phyloP scores from a whole-genome alignment of 2,888 invertebrate species.

The Polyommatus icarus region DNA sequence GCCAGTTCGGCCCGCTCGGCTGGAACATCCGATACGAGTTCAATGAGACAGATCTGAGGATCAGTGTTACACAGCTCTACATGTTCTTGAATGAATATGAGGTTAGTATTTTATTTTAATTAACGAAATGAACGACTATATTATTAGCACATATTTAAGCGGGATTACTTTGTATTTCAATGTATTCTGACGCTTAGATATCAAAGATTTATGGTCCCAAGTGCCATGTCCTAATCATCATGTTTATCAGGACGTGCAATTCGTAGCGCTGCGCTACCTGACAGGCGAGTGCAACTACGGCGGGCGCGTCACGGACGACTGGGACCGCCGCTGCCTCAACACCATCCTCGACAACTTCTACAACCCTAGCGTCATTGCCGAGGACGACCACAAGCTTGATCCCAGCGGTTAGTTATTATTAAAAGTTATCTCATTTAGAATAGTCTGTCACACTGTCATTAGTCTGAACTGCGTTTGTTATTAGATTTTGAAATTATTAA shows the following conservation, averaged over 20 bases:
- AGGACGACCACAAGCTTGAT: slow-evolving; percentile 84
- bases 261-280: slow-evolving; percentile 92
- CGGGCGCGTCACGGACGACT: slow-evolving; percentile 96
- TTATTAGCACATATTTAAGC: no score
- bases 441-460: no score
- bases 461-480: no score
- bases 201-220: no score
- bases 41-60: slow-evolving; percentile 95
- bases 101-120: slow-evolving; percentile 55
- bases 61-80: slow-evolving; percentile 92
- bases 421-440: no score
- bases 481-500: no score
- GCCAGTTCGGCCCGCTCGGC: slow-evolving; percentile 95
- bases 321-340: slow-evolving; percentile 93
- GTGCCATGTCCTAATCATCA: no score
- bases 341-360: slow-evolving; percentile 92
- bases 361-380: slow-evolving; percentile 83
- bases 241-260: slow-evolving; percentile 84
- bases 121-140: no score
- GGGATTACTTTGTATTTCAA: no score
- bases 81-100: slow-evolving; percentile 92
- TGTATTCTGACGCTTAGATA: no score
- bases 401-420: slow-evolving; percentile 70
- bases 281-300: slow-evolving; percentile 98
- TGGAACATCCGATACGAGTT: slow-evolving; percentile 98